Base-by-base conservation (phyloP, 2,888 invertebrate species). In the Belgica antarctica region DNA sequence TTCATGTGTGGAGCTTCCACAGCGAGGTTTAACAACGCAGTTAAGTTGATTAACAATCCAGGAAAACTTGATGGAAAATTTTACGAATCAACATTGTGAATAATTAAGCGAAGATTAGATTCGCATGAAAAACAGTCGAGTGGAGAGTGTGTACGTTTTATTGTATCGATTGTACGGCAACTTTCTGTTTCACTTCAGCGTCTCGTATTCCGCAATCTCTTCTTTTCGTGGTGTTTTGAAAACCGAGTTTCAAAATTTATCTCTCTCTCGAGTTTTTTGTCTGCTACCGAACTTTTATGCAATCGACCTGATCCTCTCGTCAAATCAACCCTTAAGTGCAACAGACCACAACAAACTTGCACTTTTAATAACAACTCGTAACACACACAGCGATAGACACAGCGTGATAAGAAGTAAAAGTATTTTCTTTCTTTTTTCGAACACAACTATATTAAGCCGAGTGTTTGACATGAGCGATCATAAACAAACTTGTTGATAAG, bases 211-310 rank as follows among this genome's bases (percentile, higher is more conserved):
- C 5, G 46, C 3, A 4, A 15, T 46, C 5, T 15, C 5, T 22
- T 27, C 27, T 12, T 59, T 59, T 59, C 59, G 27, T 59, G 59
- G 22, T 15, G 25, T 52, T 52, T 52, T 22, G 22, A 52, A 22
- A 22, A 7, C 19, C 8, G 15, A 41, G 41, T 15, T 41, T 52
- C 7, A 41, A 41, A 41, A 41, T 17, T 52, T 52, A 2, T 10
- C 27, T 59, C 27, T 22, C 19, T 15, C n/a, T 27, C 25, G 19
- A 59, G 19, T 52, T 22, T 7, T 59, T 59, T n/a, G n/a, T 59
- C 59, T 27, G n/a, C 27, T 59, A 59, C 59, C n/a, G n/a, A 27
- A 59, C 4, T 12, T 59, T 59, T 59, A 59, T 59, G 25, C 27
- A 59, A 59, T 59, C 59, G 59, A 59, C 59, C 59, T 59, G 25